Evolutionary conservation across 2,888 invertebrate species (phyloP), one percentile per base, ranked within the genome.

Genomic region (Seladonia tumulorum): DNA sequence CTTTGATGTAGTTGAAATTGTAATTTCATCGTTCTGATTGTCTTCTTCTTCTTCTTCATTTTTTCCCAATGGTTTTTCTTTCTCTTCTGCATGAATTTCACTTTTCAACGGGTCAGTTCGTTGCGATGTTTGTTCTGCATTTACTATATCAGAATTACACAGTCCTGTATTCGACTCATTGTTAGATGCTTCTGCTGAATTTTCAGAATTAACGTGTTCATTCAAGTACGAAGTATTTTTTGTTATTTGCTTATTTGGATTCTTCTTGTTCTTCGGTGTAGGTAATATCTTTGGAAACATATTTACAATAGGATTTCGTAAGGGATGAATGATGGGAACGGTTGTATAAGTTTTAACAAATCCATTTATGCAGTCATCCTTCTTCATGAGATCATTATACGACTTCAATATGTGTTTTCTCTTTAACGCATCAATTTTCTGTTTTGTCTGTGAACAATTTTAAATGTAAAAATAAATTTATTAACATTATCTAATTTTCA

Each of bases 241-340:
- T 42, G 12, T 39, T n/a, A 16, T 18, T 53, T 35, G 68, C 70
- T 81, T 82, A 76, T 22, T 63, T 39, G 29, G 39, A 14, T 18
- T 60, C 60, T 90, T 87, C 22, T 80, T 70, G 49, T 74, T 79
- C 49, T 10, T 53, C 35, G 47, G 86, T 22, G 73, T 47, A 74
- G 89, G 82, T 76, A 88, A 79, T 73, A 91, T 87, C 71, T 86
- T 90, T 60, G 93, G 91, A 47, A 94, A 81, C 90, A 93, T 91
- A 80, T 93, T 93, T 8, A 94, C 87, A 7, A 92, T 70, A 8
- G 93, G 93, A 87, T 92, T 94, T 18, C 91, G 83, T 29, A 93
- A 86, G 42, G 86, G 85, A 79, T 91, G 91, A 81, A 85, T 71
- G 42, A 60, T 79, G 45, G 91, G 66, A n/a, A 84, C 29, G 76